Base-by-base conservation (phyloP, 2,797 vertebrate species). In the Lacerta viridis region DNA sequence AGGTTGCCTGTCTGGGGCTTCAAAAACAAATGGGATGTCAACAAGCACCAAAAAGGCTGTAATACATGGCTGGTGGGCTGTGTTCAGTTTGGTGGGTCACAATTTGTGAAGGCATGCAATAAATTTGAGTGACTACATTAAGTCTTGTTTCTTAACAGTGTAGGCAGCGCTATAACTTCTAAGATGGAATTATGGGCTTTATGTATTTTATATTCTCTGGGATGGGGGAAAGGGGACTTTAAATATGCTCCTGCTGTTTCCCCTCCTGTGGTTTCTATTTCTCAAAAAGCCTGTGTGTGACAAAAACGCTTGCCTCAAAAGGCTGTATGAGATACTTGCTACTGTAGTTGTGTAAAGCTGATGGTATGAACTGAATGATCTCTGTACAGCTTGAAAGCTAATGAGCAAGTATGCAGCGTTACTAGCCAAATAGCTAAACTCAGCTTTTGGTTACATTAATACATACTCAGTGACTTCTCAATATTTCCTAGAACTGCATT, bases 311-410 rank as follows among this genome's bases (percentile, higher is more conserved):
- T 88, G 89, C 93, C 93, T 96, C 95, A 91, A 90, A 94, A 96
- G 94, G 93, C 94, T 94, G 84, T 95, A 95, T 96, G 96, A 95
- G 94, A 95, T 96, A 95, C 96, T 92, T 92, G 93, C 94, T 94
- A 92, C 94, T 94, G 93, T 90, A 94, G 93, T 96, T 97, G 95
- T 95, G 95, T 97, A 96, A 97, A 90, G 91, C 90, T 90, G 92
- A 92, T 94, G 94, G 79, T 90, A 89, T 93, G 93, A 96, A 92
- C 90, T 87, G 87, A 94, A 86, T 91, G 95, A 95, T 95, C 93
- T 90, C 93, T 94, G 90, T 91, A 94, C 91, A 95, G 93, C 87
- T 84, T 93, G 94, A 87, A 94, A 92, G 90, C 93, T 82, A 85
- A 89, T 0, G 11, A 89, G 91, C 84, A 86, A 90, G 93, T 82